Evolutionary conservation across 2,797 vertebrate genomes (phyloP), one percentile per base, ranked within the genome.

Genomic region (Picus viridis): DNA sequence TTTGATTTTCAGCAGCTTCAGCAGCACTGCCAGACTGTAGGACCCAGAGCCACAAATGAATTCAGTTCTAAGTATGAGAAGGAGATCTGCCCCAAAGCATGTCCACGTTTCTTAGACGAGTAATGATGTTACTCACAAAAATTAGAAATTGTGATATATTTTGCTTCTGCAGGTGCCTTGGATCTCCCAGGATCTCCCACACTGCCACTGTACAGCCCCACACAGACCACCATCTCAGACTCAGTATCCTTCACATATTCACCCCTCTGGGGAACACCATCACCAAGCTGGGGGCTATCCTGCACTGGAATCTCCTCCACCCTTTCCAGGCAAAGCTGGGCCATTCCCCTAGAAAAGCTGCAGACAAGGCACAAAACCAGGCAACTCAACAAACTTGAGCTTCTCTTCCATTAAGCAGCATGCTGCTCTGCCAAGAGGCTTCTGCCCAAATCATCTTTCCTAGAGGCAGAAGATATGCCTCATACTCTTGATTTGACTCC

Each of bases 231-330:
- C 63, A 83, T 51, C 24, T 85, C 62, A 10, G 3, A 6, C 16
- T 30, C 70, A 59, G 56, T 5, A 30, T 16, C 71, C 53, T 56
- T 51, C 53, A 58, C 12, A 32, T 11, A 20, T 16, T 53, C 39
- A 71, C 6, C 14, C 17, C 49, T 59, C 12, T 0, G 0, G 10
- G 0, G 0, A 45, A 27, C 36, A 56, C 17, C 10, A 41, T 67
- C 69, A 64, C 20, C 39, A 59, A 69, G 13, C 18, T 32, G 11
- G 3, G 14, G 62, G 12, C 39, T 65, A 14, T 15, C 13, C 57
- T 54, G 54, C 59, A n/a, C 13, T 32, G 24, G 62, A 24, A 72
- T 51, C 24, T 64, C 30, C 16, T 78, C 34, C 9, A 12, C 3
- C 11, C 22, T 54, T 71, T 45, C 54, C 70, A 65, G 51, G 19